phyloP scores from a whole-genome alignment of 2,113 vertebrate genomes.

The Anarhynchus alexandrinus region DNA sequence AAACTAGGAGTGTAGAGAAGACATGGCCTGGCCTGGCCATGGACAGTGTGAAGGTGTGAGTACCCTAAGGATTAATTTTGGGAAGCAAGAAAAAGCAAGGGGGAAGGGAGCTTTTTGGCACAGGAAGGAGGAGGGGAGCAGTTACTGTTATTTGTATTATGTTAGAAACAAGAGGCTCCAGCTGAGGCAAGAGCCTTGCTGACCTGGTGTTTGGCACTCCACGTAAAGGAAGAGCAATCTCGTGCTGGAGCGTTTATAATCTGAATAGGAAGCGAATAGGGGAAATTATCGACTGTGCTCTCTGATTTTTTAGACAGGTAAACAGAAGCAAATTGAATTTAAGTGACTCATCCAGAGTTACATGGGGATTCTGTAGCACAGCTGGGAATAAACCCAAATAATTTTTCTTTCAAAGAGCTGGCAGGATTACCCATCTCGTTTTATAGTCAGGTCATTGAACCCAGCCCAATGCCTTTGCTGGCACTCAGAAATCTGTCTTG shows the following conservation, averaged over 20 bases:
- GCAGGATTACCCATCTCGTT: constrained; percentile 10
- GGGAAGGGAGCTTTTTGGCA: not conserved
- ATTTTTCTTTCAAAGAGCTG: constrained; percentile 19
- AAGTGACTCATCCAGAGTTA: not conserved
- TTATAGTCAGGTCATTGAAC: constrained; percentile 10
- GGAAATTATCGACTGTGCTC: not conserved
- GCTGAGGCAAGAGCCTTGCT: not conserved
- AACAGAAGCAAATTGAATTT: constrained; percentile 43
- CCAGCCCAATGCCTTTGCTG: not conserved
- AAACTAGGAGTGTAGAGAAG: not conserved
- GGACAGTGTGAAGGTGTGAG: not conserved
- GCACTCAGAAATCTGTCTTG: not conserved
- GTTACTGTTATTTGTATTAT: not conserved
- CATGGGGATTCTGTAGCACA: not conserved
- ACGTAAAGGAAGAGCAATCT: not conserved
- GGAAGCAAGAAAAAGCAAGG: not conserved
- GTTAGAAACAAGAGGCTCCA: not conserved
- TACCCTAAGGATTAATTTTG: not conserved
- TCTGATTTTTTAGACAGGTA: constrained; percentile 21
- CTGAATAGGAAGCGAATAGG: not conserved
- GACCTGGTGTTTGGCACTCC: not conserved
- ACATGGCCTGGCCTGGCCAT: rapidly evolving
- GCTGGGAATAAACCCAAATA: constrained; percentile 37
- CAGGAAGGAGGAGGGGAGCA: not conserved
- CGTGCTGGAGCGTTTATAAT: not conserved